Percentiles rank a stretch among this genome's conserved stretches.
phyloP scores from a whole-genome alignment of 1,140 invertebrate species.

The Schlechtendalia chinensis region DNA sequence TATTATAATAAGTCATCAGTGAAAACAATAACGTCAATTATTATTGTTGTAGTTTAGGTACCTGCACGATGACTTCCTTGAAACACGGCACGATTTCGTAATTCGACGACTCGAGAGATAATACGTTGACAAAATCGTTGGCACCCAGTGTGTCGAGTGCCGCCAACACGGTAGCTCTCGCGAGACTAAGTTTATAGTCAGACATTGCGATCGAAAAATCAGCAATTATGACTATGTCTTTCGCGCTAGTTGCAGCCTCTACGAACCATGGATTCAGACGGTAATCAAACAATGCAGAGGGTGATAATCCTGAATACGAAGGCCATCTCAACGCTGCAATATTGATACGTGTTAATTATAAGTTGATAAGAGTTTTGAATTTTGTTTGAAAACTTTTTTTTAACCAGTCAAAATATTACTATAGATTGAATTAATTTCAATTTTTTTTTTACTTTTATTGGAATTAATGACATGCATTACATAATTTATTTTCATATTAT shows the following conservation, averaged over 20 bases:
- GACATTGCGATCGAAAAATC: conserved; percentile 88
- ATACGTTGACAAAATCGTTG: conserved; percentile 95
- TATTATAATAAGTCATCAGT: background rate
- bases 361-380: background rate
- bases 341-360: background rate
- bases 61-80: conserved; percentile 80
- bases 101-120: conserved; percentile 74
- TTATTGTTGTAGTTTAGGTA: conserved; percentile 54
- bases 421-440: too few relatives aligned
- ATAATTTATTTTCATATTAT: too few relatives aligned
- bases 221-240: conserved; percentile 89
- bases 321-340: conserved; percentile 71
- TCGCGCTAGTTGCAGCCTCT: conserved; percentile 91
- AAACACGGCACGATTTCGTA: conserved; percentile 81
- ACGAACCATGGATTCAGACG: conserved; percentile 90
- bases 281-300: conserved; percentile 80
- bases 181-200: conserved; percentile 78
- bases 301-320: conserved; percentile 63
- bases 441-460: too few relatives aligned
- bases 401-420: too few relatives aligned
- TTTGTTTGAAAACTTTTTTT: background rate
- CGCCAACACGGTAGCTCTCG: conserved; percentile 77
- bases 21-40: background rate
- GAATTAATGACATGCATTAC: too few relatives aligned
- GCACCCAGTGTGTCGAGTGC: conserved; percentile 93